Evolutionary conservation across 2,113 vertebrate species (phyloP), one percentile per base, ranked within the genome.

Genomic region (Centropus unirufus): DNA sequence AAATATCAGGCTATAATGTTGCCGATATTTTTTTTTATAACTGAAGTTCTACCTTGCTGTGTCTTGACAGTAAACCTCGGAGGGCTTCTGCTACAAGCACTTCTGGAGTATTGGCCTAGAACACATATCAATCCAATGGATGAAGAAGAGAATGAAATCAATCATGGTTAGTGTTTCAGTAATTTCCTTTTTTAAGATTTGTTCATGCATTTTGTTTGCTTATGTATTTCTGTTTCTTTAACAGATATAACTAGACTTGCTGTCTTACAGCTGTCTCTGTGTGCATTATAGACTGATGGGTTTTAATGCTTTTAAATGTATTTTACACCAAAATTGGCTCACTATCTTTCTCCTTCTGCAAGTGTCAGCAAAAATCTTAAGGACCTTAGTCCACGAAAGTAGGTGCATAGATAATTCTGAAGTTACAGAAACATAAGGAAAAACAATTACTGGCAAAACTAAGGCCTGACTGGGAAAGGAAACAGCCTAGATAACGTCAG

Each of bases 121-220:
- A 99, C 99, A 42, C 99, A 99, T 40, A 99, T 99, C 95, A 99
- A 99, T 94, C 99, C 99, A 49, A 98, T 99, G 98, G 99, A 99
- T n/a, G 99, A 99, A 95, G 99, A 99, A 51, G 99, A 99, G 96
- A 99, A 98, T 13, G 99, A 99, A 96, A 98, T 98, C 79, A 99
- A 99, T 97, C 99, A 99, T 30, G 98, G 98, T 98, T 67, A 74
- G 98, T 87, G 9, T 75, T 92, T 97, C 51, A 86, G 90, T 91
- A 26, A 52, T 83, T 93, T 77, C 58, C 20, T 39, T 20, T 73
- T 59, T 59, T 39, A 44, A 13, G 44, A 14, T 72, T 80, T 80
- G 2, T 42, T 46, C 2, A 3, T 15, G 2, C 19, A 13, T 59
- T 62, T 3, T 8, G 24, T 39, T 80, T n/a, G 14, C 55, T 36